Evolutionary conservation across 1,140 invertebrate species (phyloP).

Genomic region (Acromyrmex heyeri): DNA sequence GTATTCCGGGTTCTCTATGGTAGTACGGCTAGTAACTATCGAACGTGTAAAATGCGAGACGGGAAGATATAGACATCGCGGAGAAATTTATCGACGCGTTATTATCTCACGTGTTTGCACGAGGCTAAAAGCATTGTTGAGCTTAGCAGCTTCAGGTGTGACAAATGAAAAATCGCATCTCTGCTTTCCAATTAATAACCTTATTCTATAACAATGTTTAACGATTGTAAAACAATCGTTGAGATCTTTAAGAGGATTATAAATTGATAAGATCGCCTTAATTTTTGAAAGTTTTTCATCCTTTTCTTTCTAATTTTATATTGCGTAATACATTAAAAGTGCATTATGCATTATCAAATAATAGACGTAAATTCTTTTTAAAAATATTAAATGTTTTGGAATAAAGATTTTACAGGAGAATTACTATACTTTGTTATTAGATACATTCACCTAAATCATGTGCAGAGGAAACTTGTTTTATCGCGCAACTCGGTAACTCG

Average conservation of each 20-base stretch:
- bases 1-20: constrained; percentile 33
- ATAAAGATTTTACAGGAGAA: neutral
- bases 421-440: neutral
- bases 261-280: neutral
- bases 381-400: neutral
- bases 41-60: constrained; percentile 51
- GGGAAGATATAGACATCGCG: neutral
- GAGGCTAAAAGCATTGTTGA: neutral
- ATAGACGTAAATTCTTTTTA: neutral
- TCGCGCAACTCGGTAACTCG: constrained; percentile 32
- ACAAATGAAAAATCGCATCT: neutral
- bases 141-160: neutral
- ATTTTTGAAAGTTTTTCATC: neutral
- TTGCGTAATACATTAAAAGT: neutral
- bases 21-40: neutral
- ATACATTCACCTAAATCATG: constrained; percentile 27
- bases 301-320: neutral
- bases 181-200: neutral
- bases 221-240: too few relatives aligned
- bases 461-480: constrained; percentile 34
- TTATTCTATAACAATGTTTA: too few relatives aligned
- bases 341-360: neutral
- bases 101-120: constrained; percentile 14
- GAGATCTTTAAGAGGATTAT: too few relatives aligned
- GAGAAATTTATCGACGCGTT: neutral